Conservation (phyloP, 2,888 invertebrate species). For the Sipunculus nudus region DNA sequence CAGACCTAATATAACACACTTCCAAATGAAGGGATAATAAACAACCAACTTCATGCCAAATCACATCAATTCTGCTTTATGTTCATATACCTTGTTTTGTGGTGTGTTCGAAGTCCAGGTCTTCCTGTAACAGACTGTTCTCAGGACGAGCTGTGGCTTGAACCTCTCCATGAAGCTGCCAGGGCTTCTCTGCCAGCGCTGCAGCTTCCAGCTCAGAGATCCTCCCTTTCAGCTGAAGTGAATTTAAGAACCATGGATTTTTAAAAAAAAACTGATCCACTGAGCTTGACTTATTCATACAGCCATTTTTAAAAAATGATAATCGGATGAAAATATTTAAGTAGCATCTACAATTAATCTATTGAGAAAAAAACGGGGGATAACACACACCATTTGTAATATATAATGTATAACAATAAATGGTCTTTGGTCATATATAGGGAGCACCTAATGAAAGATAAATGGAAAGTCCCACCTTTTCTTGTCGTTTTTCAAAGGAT, state of each 20-base stretch:
- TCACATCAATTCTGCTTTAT: too few species aligned
- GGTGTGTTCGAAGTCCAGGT: slow-evolving; percentile 87
- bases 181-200: slow-evolving; percentile 82
- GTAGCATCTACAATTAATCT: too few species aligned
- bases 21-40: too few species aligned
- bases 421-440: too few species aligned
- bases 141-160: slow-evolving; percentile 81
- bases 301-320: too few species aligned
- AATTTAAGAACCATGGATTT: slow-evolving; percentile 6
- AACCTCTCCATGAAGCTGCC: slow-evolving; percentile 94
- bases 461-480: slow-evolving; percentile 66
- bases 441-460: too few species aligned
- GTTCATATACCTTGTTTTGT: slow-evolving; percentile 74
- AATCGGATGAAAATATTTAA: too few species aligned
- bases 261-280: background rate
- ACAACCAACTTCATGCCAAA: too few species aligned
- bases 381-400: too few species aligned
- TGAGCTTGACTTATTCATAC: background rate
- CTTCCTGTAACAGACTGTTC: slow-evolving; percentile 91
- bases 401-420: too few species aligned
- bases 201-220: slow-evolving; percentile 67
- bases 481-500: slow-evolving; percentile 79
- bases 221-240: slow-evolving; percentile 61
- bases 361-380: too few species aligned
- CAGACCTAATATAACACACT: too few species aligned